phyloP scores from a whole-genome alignment of 2,797 vertebrate genomes.

The Craterocephalus amniculus region DNA sequence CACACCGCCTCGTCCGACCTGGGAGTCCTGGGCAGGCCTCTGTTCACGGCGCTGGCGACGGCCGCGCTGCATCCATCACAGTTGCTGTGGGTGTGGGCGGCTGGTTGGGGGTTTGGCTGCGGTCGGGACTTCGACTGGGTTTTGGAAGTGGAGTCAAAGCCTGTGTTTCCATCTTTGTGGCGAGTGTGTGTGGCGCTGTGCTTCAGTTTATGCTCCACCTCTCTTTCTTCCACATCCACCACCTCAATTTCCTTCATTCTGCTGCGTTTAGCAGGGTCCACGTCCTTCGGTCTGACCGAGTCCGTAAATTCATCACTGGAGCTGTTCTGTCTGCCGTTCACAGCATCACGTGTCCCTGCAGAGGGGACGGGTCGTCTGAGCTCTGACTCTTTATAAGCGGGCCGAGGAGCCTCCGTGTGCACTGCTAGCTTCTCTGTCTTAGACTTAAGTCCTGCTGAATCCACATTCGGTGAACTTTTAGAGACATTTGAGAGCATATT shows the following conservation, averaged over 20 bases:
- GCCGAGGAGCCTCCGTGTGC: not conserved
- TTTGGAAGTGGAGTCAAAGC: not conserved
- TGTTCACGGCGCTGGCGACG: not conserved
- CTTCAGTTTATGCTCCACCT: slow-evolving; percentile 18
- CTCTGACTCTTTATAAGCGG: not conserved
- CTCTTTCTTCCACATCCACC: slow-evolving; percentile 61
- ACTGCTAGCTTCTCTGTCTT: not conserved
- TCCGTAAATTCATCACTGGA: slow-evolving; percentile 26
- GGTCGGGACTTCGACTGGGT: slow-evolving; percentile 7
- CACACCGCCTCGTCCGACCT: slow-evolving; percentile 88
- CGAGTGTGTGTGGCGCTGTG: slow-evolving; percentile 6
- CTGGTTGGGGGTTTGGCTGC: not conserved
- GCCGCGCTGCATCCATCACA: too few relatives aligned
- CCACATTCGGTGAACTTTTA: not conserved
- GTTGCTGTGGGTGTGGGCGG: not conserved
- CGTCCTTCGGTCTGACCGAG: not conserved
- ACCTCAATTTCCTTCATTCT: slow-evolving; percentile 16
- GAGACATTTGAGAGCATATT: not conserved
- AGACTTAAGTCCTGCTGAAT: slow-evolving; percentile 6
- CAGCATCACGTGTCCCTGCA: not conserved
- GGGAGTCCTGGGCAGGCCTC: slow-evolving; percentile 65
- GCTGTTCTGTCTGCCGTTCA: not conserved
- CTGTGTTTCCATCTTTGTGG: slow-evolving; percentile 1
- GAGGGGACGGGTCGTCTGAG: slow-evolving; percentile 2
- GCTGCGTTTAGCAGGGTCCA: slow-evolving; percentile 10